phyloP scores from a whole-genome alignment of 2,888 invertebrate species.

The Tanytarsus gracilentus region DNA sequence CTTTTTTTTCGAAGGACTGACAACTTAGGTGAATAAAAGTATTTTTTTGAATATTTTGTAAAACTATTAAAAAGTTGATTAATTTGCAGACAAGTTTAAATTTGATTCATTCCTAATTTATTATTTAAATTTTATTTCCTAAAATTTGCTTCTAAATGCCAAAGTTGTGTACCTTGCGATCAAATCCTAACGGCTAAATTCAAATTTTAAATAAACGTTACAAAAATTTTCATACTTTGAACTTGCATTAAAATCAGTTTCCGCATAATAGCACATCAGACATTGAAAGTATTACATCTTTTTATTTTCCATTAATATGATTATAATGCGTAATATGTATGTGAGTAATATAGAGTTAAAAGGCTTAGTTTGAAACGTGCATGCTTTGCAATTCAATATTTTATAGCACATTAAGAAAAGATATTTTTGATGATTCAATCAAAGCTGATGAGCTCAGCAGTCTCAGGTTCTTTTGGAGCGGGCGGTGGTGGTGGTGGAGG shows the following conservation, averaged over 20 bases:
- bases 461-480: conserved; percentile 46
- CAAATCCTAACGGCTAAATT: too few species aligned
- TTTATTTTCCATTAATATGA: background rate
- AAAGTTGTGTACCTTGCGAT: too few species aligned
- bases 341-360: background rate
- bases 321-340: background rate
- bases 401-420: background rate
- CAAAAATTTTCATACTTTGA: too few species aligned
- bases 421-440: conserved; percentile 49
- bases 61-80: too few species aligned
- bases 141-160: too few species aligned
- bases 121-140: too few species aligned
- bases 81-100: too few species aligned
- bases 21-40: background rate
- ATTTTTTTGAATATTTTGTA: background rate
- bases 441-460: conserved; percentile 73
- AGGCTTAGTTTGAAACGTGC: background rate
- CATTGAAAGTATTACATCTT: too few species aligned
- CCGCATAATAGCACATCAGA: too few species aligned
- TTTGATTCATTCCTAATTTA: too few species aligned
- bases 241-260: too few species aligned
- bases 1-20: background rate
- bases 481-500: conserved; percentile 32
- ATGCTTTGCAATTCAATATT: background rate
- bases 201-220: too few species aligned